Evolutionary conservation across 37 sponge, comb jelly and placozoan genomes (phyloP).

Genomic region (Mnemiopsis leidyi): DNA sequence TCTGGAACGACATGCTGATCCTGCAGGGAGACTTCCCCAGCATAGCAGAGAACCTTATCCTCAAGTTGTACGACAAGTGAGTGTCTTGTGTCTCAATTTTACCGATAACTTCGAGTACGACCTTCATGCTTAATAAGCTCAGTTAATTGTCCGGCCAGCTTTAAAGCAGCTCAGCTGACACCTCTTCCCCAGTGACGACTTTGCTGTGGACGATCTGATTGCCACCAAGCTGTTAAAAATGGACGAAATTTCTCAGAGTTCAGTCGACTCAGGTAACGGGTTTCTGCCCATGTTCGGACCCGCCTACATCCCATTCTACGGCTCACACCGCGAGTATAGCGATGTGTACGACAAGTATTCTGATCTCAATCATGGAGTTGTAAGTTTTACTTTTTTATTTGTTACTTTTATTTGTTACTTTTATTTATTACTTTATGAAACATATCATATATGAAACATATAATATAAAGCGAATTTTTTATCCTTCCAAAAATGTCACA

Average conservation of each 20-base stretch:
- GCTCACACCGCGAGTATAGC: conserved; percentile 86
- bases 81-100: no score
- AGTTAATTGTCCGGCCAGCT: no score
- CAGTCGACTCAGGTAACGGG: conserved; percentile 74
- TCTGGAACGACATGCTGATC: conserved; percentile 16
- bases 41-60: not conserved
- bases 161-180: no score
- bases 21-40: conserved; percentile 34
- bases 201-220: conserved; percentile 84
- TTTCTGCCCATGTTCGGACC: conserved; percentile 95
- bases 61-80: conserved; percentile 45
- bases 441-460: no score
- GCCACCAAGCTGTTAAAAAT: conserved; percentile 85
- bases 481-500: no score
- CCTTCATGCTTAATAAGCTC: no score
- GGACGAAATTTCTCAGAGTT: conserved; percentile 83
- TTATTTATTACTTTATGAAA: no score
- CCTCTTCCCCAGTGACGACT: conserved; percentile 80
- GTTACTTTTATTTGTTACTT: no score
- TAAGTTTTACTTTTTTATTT: no score
- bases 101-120: no score
- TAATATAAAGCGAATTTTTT: no score
- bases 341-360: conserved; percentile 79
- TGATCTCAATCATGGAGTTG: conserved; percentile 87
- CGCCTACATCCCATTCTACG: conserved; percentile 88